These are phyloP conservation scores for Drosophila auraria DNA, from an alignment of 1,140 invertebrate species.

Conservation along the genomic window DNA sequence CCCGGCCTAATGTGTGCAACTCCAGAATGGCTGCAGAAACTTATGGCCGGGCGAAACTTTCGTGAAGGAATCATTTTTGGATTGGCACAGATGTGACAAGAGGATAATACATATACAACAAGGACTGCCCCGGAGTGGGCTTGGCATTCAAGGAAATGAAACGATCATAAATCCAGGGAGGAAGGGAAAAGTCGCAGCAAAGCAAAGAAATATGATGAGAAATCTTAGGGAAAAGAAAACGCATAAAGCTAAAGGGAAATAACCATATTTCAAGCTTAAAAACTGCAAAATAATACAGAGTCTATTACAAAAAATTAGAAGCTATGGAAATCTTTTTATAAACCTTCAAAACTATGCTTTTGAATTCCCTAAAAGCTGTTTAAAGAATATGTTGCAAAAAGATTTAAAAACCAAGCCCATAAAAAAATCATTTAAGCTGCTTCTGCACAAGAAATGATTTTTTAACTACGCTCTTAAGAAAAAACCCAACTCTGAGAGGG, in stretches of 20 bases:
- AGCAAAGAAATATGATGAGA: constrained; percentile 25
- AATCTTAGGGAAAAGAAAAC: constrained; percentile 7
- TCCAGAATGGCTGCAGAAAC: constrained; percentile 41
- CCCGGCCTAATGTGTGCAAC: constrained; percentile 60
- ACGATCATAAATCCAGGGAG: constrained; percentile 34
- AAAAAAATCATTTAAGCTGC: constrained; percentile 58
- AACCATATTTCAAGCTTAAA: too few species aligned
- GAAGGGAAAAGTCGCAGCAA: constrained; percentile 6
- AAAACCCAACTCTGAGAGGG: not conserved
- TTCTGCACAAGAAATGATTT: constrained; percentile 71
- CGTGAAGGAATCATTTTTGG: constrained; percentile 54
- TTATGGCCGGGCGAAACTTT: constrained; percentile 61
- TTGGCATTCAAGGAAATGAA: constrained; percentile 37
- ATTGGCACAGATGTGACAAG: constrained; percentile 60
- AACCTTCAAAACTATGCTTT: too few species aligned
- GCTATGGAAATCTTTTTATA: too few species aligned
- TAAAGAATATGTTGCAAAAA: constrained; percentile 7
- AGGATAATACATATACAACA: constrained; percentile 43
- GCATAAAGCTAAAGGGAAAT: too few species aligned
- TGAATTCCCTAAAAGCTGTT: too few species aligned
- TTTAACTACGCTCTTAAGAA: constrained; percentile 57
- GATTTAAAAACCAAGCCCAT: constrained; percentile 10
- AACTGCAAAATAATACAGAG: too few species aligned
- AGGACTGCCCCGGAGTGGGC: not conserved
- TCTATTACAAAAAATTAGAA: too few species aligned